These are phyloP conservation scores for Ptycholaimellus sp. DNA, from an alignment of 2,888 invertebrate species.

Conservation along the genomic window DNA sequence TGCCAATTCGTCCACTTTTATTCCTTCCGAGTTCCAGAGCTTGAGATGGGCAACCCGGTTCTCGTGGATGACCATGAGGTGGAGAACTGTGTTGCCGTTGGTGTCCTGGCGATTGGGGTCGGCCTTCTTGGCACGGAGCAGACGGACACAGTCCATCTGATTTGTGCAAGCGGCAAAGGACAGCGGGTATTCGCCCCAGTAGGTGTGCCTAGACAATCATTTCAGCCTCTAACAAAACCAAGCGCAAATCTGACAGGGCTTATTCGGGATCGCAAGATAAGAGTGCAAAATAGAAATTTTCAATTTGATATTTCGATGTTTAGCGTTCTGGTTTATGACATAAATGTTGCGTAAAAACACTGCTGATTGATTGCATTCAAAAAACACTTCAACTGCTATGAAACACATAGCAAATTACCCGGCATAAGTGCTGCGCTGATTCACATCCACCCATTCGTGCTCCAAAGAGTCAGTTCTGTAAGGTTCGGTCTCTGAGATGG, in stretches of 20 bases:
- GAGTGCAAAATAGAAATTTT: no score
- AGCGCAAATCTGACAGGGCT: no score
- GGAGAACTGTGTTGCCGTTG: conserved; percentile 85
- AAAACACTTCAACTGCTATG: background rate
- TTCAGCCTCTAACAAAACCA: no score
- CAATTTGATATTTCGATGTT: no score
- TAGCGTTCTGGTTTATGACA: no score
- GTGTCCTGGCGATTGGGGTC: conserved; percentile 83
- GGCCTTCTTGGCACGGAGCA: conserved; percentile 74
- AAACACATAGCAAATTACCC: conserved; percentile 37
- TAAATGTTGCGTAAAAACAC: no score
- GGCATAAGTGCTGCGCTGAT: conserved; percentile 31
- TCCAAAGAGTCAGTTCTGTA: conserved; percentile 46
- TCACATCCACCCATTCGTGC: conserved; percentile 66
- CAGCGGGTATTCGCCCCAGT: conserved; percentile 93
- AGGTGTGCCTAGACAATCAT: conserved; percentile 60
- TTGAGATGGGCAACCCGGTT: conserved; percentile 40
- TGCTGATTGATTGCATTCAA: no score
- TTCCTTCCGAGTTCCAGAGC: background rate
- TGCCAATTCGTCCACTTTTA: no score
- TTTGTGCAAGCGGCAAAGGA: conserved; percentile 85
- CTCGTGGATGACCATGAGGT: conserved; percentile 83
- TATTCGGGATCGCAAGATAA: no score
- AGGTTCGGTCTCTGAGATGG: no score
- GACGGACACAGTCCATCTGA: conserved; percentile 82